Evolutionary conservation across 2,113 vertebrate genomes (phyloP).

Genomic region (Mellivora capensis): DNA sequence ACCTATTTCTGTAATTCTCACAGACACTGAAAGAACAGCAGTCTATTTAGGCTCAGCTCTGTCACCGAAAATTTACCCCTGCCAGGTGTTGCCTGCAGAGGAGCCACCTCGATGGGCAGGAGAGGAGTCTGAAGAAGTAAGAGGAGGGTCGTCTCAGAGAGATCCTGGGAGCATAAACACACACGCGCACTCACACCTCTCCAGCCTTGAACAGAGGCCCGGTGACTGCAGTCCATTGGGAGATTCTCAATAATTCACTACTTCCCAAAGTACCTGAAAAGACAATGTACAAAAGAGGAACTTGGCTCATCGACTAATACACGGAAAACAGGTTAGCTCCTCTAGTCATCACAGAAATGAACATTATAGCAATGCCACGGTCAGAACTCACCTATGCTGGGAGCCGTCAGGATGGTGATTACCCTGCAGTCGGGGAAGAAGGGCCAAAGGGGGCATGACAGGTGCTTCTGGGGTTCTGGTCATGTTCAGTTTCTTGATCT

Average conservation of each 20-base stretch:
- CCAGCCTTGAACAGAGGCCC: not conserved
- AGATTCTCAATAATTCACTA: slow-evolving; percentile 30
- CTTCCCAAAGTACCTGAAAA: slow-evolving; percentile 46
- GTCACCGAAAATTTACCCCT: not conserved
- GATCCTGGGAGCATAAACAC: accelerated
- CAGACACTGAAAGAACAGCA: slow-evolving; percentile 30
- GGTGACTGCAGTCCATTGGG: not conserved
- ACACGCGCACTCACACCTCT: not conserved
- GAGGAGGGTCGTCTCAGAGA: accelerated
- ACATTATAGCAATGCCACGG: not conserved
- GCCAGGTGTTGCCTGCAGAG: slow-evolving; percentile 25
- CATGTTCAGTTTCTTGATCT: not conserved
- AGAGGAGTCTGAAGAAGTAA: not conserved
- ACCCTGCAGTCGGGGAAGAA: no score
- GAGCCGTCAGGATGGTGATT: not conserved
- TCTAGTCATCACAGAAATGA: not conserved
- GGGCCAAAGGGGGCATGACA: accelerated
- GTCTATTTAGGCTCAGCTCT: slow-evolving; percentile 35
- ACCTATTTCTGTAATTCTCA: slow-evolving; percentile 57
- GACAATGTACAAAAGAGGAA: slow-evolving; percentile 18
- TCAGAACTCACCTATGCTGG: not conserved
- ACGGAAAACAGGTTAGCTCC: not conserved
- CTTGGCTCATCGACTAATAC: not conserved
- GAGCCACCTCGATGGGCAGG: not conserved
- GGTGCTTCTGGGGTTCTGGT: not conserved